Conservation (phyloP, 2,113 vertebrate species). For the Pristiophorus japonicus region DNA sequence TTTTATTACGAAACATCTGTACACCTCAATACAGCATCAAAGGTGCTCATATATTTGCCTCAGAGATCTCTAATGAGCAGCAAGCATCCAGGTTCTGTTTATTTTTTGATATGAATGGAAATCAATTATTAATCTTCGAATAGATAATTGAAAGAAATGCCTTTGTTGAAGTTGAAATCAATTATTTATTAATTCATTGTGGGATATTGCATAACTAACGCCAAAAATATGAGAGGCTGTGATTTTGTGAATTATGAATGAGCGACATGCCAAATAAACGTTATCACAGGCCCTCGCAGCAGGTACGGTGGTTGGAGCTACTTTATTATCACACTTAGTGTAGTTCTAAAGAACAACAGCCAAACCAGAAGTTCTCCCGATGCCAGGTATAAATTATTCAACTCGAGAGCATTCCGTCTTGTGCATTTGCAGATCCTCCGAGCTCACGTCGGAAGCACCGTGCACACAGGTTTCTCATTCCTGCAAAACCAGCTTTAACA, state of each 20-base stretch:
- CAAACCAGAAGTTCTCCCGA: not conserved
- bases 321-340: not conserved
- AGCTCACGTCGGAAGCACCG: not conserved
- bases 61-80: not conserved
- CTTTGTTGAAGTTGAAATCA: not conserved
- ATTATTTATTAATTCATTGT: constrained; percentile 25
- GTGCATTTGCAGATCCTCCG: not conserved
- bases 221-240: not conserved
- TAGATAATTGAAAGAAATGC: not conserved
- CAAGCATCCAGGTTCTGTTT: not conserved
- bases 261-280: not conserved
- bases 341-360: not conserved
- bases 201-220: not conserved
- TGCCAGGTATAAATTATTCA: not conserved
- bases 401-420: not conserved
- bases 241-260: constrained; percentile 14
- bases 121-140: constrained; percentile 17
- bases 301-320: not conserved
- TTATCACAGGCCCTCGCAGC: not conserved
- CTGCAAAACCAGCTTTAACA: too few relatives aligned
- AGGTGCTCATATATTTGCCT: not conserved
- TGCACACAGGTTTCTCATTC: not conserved
- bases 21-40: not conserved
- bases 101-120: not conserved
- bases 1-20: not conserved